phyloP scores from a whole-genome alignment of 2,888 invertebrate genomes.

The Eucera pruinosa region DNA sequence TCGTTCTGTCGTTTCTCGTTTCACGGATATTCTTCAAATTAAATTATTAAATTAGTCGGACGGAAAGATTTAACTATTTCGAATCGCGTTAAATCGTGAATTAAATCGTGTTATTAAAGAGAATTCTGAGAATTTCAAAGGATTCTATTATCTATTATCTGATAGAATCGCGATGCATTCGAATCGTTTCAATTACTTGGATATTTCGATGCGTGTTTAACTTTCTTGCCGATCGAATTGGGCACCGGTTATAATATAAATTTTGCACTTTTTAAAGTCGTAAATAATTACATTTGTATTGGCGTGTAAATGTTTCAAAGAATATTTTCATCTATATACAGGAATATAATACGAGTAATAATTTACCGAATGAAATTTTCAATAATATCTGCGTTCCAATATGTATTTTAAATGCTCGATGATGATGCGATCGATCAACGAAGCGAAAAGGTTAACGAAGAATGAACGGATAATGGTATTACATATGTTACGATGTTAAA shows the following conservation, averaged over 20 bases:
- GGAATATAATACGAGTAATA: not conserved
- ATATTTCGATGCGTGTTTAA: slow-evolving; percentile 3
- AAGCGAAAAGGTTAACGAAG: not conserved
- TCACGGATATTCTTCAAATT: not conserved
- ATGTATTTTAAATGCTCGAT: too few relatives aligned
- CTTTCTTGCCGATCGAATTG: not conserved
- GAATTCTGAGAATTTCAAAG: too few relatives aligned
- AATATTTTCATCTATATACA: slow-evolving; percentile 13
- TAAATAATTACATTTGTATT: not conserved
- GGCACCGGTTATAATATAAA: slow-evolving; percentile 9
- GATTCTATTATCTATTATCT: not conserved
- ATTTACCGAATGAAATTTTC: not conserved
- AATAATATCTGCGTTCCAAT: not conserved
- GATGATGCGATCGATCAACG: slow-evolving; percentile 16
- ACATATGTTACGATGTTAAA: slow-evolving; percentile 6
- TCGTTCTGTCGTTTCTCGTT: not conserved
- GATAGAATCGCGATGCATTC: not conserved
- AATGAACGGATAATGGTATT: not conserved
- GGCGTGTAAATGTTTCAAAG: slow-evolving; percentile 3
- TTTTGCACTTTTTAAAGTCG: slow-evolving; percentile 34
- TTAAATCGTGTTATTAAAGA: not conserved
- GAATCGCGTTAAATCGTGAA: not conserved
- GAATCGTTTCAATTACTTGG: slow-evolving; percentile 3
- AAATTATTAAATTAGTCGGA: not conserved
- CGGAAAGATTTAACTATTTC: not conserved